Base-by-base conservation (phyloP, 2,888 invertebrate genomes). In the Thyatira batis region DNA sequence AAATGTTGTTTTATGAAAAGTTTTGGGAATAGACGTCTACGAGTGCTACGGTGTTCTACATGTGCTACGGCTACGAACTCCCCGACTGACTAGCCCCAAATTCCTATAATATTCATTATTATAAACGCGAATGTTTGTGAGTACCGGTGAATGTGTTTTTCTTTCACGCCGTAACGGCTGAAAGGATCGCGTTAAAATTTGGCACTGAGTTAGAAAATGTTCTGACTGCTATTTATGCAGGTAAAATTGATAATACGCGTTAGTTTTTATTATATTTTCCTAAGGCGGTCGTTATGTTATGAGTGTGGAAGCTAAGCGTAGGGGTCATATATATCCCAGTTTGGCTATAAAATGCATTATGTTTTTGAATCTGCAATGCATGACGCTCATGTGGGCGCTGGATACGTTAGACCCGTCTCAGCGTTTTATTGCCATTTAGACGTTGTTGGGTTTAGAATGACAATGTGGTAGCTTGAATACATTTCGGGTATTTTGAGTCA, bases 331-430 rank as follows among this genome's bases (percentile, higher is more conserved):
- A 33, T 33, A 33, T 33, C 17, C 17, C 33, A 1, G 50, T 52
- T 52, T 39, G 25, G 57, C 49, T 48, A 57, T 52, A 56, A 64
- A 64, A 57, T 66, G 65, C 76, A 76, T 78, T 75, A 73, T 68
- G 67, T 70, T 75, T 77, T 77, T 73, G 73, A 77, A 82, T 81
- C 63, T 73, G 61, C 70, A 72, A 78, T 81, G 75, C 73, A 74
- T 67, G 70, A 68, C 65, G 69, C 60, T 69, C 70, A 74, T 71
- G 17, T 71, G 65, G 65, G 61, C 52, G 53, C n/a, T n/a, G 17
- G 53, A 50, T 25, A 49, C 55, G 50, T 57, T 57, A 53, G 55
- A 48, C 61, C 54, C 46, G 49, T 55, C 27, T 51, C 52, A 30
- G 39, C 60, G 46, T 67, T 69, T 65, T 76, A 71, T 70, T 70